Evolutionary conservation across 2,888 invertebrate species (phyloP).

Genomic region (Cantharis rufa): DNA sequence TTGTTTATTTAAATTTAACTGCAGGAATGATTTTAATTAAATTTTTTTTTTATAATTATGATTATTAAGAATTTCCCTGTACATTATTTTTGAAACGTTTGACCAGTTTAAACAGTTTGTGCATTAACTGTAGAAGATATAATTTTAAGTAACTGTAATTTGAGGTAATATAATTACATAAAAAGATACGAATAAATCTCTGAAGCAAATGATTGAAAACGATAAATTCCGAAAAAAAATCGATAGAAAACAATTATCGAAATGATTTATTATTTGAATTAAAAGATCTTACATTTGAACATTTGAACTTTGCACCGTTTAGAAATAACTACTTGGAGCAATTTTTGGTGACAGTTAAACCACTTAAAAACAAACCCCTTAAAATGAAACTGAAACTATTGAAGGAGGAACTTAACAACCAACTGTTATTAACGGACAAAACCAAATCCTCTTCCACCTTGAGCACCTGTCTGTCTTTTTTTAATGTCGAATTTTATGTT

Average conservation of each 20-base stretch:
- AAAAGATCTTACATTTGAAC: background rate
- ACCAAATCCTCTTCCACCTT: constrained; percentile 18
- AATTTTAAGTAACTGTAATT: background rate
- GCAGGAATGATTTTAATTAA: no score
- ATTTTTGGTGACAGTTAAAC: background rate
- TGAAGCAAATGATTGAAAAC: background rate
- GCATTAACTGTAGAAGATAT: background rate
- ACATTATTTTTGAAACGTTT: background rate
- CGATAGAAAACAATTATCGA: background rate
- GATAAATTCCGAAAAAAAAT: background rate
- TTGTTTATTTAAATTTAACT: no score
- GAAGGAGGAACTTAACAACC: constrained; percentile 14
- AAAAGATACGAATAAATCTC: background rate
- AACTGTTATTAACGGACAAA: constrained; percentile 21
- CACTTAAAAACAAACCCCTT: background rate
- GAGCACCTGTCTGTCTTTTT: constrained; percentile 19
- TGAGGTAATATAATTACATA: background rate
- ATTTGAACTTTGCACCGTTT: background rate
- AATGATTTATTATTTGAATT: background rate
- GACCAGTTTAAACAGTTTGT: background rate
- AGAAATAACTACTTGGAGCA: background rate
- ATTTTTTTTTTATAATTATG: background rate
- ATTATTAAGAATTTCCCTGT: background rate
- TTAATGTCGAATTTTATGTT: constrained; percentile 11
- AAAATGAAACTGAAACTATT: background rate